Conservation (phyloP, 1,140 invertebrate genomes). For the Pseudomyrmex sp. region DNA sequence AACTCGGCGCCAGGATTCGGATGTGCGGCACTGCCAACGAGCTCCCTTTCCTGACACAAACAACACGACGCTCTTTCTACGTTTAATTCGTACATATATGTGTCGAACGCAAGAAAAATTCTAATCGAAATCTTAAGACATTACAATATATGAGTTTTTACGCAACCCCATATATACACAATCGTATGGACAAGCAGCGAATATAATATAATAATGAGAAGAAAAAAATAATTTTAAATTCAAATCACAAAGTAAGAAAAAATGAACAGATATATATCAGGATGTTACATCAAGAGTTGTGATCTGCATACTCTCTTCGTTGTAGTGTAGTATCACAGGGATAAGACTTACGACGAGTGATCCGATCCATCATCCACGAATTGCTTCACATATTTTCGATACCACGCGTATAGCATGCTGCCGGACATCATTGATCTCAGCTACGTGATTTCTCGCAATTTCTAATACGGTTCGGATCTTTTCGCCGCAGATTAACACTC, state of each 20-base stretch:
- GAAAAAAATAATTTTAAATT: neutral
- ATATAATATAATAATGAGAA: neutral
- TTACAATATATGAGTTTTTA: constrained; percentile 17
- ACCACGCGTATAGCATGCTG: neutral
- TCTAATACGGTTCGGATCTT: neutral
- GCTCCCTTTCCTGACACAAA: constrained; percentile 87
- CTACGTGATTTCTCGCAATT: constrained; percentile 28
- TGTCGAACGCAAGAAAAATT: constrained; percentile 11
- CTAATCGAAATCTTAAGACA: constrained; percentile 1
- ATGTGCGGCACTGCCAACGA: constrained; percentile 90
- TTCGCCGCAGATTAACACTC: constrained; percentile 1
- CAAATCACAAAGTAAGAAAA: neutral
- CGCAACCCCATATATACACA: neutral
- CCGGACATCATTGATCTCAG: constrained; percentile 38
- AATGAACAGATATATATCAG: neutral
- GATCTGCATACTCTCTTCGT: too few species aligned
- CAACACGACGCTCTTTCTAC: constrained; percentile 75
- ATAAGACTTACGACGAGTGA: constrained; percentile 45
- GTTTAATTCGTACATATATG: constrained; percentile 55
- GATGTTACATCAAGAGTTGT: neutral
- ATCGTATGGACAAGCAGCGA: neutral
- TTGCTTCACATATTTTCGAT: neutral
- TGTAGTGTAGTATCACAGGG: neutral
- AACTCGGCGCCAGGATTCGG: constrained; percentile 91
- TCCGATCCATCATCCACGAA: neutral